A percentile compares a stretch with the other conserved stretches of the same genome.
phyloP scores from a whole-genome alignment of 2,888 invertebrate species.

The Notodonta dromedarius region DNA sequence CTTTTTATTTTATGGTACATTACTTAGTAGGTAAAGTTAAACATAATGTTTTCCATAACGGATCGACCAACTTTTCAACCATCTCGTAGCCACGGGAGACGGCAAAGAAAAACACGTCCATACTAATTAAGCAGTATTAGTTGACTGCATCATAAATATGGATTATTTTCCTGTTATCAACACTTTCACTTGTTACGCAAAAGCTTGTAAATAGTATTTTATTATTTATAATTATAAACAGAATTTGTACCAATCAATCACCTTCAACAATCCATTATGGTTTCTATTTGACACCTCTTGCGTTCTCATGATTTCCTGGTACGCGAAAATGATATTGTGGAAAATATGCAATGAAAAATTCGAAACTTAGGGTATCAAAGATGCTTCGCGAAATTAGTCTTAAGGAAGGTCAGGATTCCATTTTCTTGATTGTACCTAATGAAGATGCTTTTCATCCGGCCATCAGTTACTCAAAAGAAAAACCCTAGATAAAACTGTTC shows the following conservation, averaged over 20 bases:
- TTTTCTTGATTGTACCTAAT: too few species aligned
- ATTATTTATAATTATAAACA: not conserved
- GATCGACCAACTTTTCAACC: constrained; percentile 21
- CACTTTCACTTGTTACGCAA: constrained; percentile 22
- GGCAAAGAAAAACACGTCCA: constrained; percentile 30
- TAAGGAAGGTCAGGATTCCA: too few species aligned
- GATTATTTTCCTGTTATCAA: constrained; percentile 18
- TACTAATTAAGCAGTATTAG: constrained; percentile 33
- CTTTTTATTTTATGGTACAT: not conserved
- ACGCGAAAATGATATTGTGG: not conserved
- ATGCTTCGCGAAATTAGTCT: too few species aligned
- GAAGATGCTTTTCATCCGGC: too few species aligned
- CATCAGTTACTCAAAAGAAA: too few species aligned
- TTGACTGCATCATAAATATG: constrained; percentile 23
- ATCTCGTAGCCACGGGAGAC: constrained; percentile 34
- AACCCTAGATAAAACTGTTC: constrained; percentile 8
- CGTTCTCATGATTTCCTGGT: not conserved
- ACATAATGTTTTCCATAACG: constrained; percentile 21
- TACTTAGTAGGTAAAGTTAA: constrained; percentile 13
- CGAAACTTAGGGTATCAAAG: too few species aligned
- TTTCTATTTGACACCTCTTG: not conserved
- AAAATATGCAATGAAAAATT: too few species aligned
- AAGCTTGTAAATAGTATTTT: constrained; percentile 6
- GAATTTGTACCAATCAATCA: constrained; percentile 1
- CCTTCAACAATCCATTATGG: not conserved